Conservation (phyloP, 2,113 vertebrate species). For the Leptodactylus fuscus region DNA sequence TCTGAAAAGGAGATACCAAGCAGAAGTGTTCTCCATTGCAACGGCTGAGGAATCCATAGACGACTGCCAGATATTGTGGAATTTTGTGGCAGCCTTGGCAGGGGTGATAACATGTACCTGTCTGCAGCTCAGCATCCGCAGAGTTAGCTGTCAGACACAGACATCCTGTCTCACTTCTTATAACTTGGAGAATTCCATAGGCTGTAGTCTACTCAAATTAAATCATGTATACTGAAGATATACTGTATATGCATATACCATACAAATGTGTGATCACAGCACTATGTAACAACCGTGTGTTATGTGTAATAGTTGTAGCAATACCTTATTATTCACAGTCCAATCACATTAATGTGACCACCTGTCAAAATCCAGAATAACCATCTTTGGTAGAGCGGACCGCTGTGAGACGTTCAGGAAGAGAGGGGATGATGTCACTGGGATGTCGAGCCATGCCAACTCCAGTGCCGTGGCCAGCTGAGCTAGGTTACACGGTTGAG, state of each 20-base stretch:
- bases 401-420: too few species aligned
- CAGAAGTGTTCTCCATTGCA: slow-evolving; percentile 66
- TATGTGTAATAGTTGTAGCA: neutral
- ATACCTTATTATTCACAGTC: too few species aligned
- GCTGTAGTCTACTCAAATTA: slow-evolving; percentile 61
- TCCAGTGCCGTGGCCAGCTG: too few species aligned
- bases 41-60: slow-evolving; percentile 62
- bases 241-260: too few species aligned
- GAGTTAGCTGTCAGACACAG: slow-evolving; percentile 50
- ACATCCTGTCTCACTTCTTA: slow-evolving; percentile 50
- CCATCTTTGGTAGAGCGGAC: too few species aligned
- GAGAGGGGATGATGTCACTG: too few species aligned
- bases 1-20: slow-evolving; percentile 65
- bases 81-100: slow-evolving; percentile 51
- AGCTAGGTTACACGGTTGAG: too few species aligned
- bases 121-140: slow-evolving; percentile 58
- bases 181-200: neutral
- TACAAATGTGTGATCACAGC: neutral
- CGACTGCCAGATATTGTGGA: slow-evolving; percentile 47
- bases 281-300: neutral
- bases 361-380: too few species aligned
- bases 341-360: too few species aligned
- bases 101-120: slow-evolving; percentile 58
- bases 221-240: slow-evolving; percentile 47
- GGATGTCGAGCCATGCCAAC: too few species aligned